phyloP scores from a whole-genome alignment of 2,113 vertebrate species.

The Crypturellus undulatus region DNA sequence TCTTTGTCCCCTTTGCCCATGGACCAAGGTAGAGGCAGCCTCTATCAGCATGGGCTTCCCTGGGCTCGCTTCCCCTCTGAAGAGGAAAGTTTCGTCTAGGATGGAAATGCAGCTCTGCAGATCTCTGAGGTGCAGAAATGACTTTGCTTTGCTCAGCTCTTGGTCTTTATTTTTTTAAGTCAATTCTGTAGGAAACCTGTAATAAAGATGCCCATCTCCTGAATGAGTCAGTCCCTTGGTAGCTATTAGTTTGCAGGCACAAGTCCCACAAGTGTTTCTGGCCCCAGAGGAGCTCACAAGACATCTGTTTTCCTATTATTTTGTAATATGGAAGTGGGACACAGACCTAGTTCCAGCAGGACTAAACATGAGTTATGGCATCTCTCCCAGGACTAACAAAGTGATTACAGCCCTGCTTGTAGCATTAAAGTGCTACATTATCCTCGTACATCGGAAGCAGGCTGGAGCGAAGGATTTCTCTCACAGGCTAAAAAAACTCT shows the following conservation, averaged over 20 bases:
- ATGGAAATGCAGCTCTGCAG: neutral
- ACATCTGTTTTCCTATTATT: slow-evolving; percentile 74
- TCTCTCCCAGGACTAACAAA: slow-evolving; percentile 20
- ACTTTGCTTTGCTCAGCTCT: neutral
- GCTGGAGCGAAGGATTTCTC: neutral
- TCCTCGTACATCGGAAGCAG: neutral
- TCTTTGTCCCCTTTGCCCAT: neutral
- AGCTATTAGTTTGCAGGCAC: slow-evolving; percentile 32
- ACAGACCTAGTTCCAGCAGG: slow-evolving; percentile 53
- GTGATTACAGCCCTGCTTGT: neutral
- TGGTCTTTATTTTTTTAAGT: neutral
- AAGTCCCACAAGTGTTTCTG: slow-evolving; percentile 53
- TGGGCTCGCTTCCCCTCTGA: neutral
- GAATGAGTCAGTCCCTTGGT: slow-evolving; percentile 61
- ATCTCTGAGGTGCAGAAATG: neutral
- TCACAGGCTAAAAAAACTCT: neutral
- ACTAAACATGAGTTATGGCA: slow-evolving; percentile 35
- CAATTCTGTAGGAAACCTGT: slow-evolving; percentile 31
- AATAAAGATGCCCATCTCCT: neutral
- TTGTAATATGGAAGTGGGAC: slow-evolving; percentile 62
- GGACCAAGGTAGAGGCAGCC: neutral
- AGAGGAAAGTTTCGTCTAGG: no score
- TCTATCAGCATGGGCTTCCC: neutral
- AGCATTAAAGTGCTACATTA: neutral
- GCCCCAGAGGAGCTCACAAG: slow-evolving; percentile 53